Base-by-base conservation (phyloP, 1,140 invertebrate genomes). In the Pseudomyrmex sp. region DNA sequence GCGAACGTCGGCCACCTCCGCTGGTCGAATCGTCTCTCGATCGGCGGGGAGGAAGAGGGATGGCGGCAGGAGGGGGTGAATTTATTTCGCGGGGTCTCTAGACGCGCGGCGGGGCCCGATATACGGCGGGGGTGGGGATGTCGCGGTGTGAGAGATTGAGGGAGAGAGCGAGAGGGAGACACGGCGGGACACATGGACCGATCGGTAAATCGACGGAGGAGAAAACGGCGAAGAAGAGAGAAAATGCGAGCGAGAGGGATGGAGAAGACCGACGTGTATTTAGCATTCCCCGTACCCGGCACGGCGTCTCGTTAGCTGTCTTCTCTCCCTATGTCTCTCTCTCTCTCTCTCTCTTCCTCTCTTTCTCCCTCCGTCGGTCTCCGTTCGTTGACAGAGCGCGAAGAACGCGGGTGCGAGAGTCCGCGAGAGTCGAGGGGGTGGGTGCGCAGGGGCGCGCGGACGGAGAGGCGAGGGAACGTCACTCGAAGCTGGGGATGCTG, bases 271-370 rank as follows among this genome's bases (percentile, higher is more conserved):
- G 87, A 75, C 70, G 87, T 91, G 91, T 93, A 93, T 93, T 93
- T 93, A 93, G 91, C 90, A 92, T 93, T 91, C 88, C 87, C 90
- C 90, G 90, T 86, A 74, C 87, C 35, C 87, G 69, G 70, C 61
- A 83, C 75, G 89, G 61, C 76, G 89, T 90, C 92, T 92, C 91
- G 92, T 92, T 93, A 92, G 92, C 89, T 88, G 54, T 85, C 87
- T 89, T 88, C 90, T 77, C 88, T 70, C 61, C 20, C 85, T 62
- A 62, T 59, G 63, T 62, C 23, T 70, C 74, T 4, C 46, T 26
- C 68, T 23, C 13, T 35, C 20, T 63, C 1, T 26, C 44, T 61
- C 44, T 15, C n/a, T n/a, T n/a, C n/a, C n/a, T n/a, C 26, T 66
- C 62, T 35, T 18, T 48, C 44, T 26, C n/a, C 26, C 15, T 84